A percentile compares a stretch with the other conserved stretches of the same genome.
Conservation (phyloP, 2,888 invertebrate genomes). For the Acronicta aceris region DNA sequence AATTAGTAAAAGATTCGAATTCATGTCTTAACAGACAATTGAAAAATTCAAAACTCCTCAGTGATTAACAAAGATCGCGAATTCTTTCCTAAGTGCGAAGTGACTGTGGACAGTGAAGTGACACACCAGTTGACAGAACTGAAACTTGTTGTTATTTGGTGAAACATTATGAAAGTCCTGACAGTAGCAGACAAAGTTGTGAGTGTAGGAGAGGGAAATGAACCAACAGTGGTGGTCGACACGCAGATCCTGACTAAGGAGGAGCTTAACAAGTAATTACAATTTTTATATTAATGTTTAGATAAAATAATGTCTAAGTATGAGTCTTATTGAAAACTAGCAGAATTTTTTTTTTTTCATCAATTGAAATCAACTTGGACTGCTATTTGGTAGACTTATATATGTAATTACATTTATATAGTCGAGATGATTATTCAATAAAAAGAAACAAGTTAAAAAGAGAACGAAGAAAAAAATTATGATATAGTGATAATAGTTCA, state of each 20-base stretch:
- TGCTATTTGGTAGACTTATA: no score
- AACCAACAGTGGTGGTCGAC: slow-evolving; percentile 76
- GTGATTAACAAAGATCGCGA: slow-evolving; percentile 14
- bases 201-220: slow-evolving; percentile 77
- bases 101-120: slow-evolving; percentile 55
- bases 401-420: no score
- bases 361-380: no score
- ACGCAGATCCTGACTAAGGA: slow-evolving; percentile 76
- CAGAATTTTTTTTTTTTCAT: no score
- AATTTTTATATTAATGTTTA: neutral
- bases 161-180: slow-evolving; percentile 81
- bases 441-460: no score
- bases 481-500: no score
- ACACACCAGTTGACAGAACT: slow-evolving; percentile 17
- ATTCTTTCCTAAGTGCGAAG: slow-evolving; percentile 35
- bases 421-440: no score
- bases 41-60: slow-evolving; percentile 20
- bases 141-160: slow-evolving; percentile 22
- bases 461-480: no score
- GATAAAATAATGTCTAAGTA: neutral
- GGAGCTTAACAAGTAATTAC: slow-evolving; percentile 80
- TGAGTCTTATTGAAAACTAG: neutral
- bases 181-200: slow-evolving; percentile 78
- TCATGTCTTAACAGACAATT: neutral
- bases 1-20: slow-evolving; percentile 2